Percentiles rank a stretch among this genome's conserved stretches.
Conservation (phyloP, 64 coral and sea anemone species). For the Trachythela sp. region DNA sequence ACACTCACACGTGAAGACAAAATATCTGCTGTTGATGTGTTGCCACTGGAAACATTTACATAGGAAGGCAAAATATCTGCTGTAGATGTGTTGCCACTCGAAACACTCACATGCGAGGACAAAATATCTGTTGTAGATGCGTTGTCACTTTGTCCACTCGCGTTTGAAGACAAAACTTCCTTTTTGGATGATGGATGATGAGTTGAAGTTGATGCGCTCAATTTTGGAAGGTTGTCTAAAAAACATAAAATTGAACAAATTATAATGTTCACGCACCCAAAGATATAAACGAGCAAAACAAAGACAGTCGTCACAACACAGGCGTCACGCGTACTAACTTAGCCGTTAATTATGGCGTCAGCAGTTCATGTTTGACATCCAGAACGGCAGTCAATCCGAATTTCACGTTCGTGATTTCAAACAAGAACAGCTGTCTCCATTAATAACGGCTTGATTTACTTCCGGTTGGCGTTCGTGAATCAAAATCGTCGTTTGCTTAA, state of each 20-base stretch:
- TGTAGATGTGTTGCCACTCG: neutral
- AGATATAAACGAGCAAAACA: too few species aligned
- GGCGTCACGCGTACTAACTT: too few species aligned
- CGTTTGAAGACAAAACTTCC: neutral
- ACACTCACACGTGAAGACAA: neutral
- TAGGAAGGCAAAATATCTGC: neutral
- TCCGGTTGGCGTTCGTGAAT: too few species aligned
- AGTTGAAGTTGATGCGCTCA: neutral
- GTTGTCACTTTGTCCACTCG: neutral
- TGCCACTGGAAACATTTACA: neutral
- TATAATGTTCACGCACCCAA: neutral
- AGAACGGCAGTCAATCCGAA: too few species aligned
- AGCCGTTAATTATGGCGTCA: too few species aligned
- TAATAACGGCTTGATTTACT: too few species aligned
- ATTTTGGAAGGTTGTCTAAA: neutral
- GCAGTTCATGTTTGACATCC: too few species aligned
- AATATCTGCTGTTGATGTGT: neutral
- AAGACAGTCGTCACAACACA: too few species aligned
- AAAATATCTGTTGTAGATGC: neutral
- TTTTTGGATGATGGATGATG: neutral
- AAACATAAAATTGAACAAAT: neutral
- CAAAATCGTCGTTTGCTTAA: too few species aligned
- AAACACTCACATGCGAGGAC: too few species aligned
- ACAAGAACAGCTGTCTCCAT: too few species aligned
- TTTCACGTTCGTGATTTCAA: too few species aligned